These are phyloP conservation scores for Hirudinaria manillensis DNA, from an alignment of 2,888 invertebrate species.

Conservation along the genomic window DNA sequence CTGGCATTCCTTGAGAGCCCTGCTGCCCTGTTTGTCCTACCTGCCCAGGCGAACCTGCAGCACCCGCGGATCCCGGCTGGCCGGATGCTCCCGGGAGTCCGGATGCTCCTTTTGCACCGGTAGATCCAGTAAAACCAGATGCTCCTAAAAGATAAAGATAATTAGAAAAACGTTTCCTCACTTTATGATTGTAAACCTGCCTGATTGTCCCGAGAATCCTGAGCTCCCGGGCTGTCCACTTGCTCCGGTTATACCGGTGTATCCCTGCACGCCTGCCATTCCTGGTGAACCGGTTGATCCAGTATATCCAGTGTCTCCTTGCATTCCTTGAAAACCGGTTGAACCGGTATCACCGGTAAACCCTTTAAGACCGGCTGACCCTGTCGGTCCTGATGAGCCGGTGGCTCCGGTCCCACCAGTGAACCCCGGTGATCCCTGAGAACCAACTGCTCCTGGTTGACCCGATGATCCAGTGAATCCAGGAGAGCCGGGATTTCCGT, in stretches of 20 bases:
- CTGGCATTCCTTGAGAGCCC: slow-evolving; percentile 30
- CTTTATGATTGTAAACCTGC: slow-evolving; percentile 14
- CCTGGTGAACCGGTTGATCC: slow-evolving; percentile 26
- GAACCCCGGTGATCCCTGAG: slow-evolving; percentile 1
- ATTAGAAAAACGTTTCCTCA: background rate
- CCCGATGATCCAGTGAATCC: slow-evolving; percentile 53
- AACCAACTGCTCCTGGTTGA: background rate
- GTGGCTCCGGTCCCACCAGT: background rate
- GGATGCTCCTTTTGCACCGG: slow-evolving; percentile 30
- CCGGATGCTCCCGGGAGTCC: slow-evolving; percentile 32
- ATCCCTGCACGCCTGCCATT: slow-evolving; percentile 14
- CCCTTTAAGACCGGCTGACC: slow-evolving; percentile 35
- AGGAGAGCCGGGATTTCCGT: slow-evolving; percentile 5
- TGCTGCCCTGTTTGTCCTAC: slow-evolving; percentile 23
- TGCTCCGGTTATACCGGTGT: slow-evolving; percentile 18
- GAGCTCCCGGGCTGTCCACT: slow-evolving; percentile 29
- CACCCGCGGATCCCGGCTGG: slow-evolving; percentile 32
- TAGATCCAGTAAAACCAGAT: slow-evolving; percentile 31
- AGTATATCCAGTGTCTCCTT: slow-evolving; percentile 7
- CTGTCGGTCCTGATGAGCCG: slow-evolving; percentile 19
- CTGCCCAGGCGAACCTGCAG: slow-evolving; percentile 30
- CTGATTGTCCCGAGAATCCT: slow-evolving; percentile 28
- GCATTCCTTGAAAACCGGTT: slow-evolving; percentile 10
- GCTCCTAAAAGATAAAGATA: slow-evolving; percentile 15
- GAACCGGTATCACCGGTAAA: slow-evolving; percentile 7